Evolutionary conservation across 2,888 invertebrate genomes (phyloP).

Genomic region (Peribatodes rhomboidaria): DNA sequence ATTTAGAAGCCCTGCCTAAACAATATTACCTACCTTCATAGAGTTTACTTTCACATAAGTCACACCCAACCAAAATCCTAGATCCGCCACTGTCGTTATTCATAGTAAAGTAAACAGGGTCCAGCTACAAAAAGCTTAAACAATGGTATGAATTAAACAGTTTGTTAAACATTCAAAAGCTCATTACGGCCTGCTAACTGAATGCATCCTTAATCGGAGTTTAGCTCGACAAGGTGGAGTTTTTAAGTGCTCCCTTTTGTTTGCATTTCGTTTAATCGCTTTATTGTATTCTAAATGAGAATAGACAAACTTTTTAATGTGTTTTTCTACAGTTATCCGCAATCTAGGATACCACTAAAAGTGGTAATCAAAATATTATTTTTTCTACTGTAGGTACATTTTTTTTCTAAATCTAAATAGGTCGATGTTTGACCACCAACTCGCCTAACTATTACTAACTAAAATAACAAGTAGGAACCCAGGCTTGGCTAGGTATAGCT

Average conservation of each 20-base stretch:
- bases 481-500: too few relatives aligned
- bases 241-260: constrained; percentile 62
- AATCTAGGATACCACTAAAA: background rate
- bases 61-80: too few relatives aligned
- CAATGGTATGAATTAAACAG: constrained; percentile 29
- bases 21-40: too few relatives aligned
- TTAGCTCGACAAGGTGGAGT: constrained; percentile 52
- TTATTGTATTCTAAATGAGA: constrained; percentile 26
- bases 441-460: too few relatives aligned
- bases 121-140: constrained; percentile 8
- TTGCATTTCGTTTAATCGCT: constrained; percentile 47
- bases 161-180: constrained; percentile 40
- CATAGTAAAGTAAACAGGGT: constrained; percentile 3
- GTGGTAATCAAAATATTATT: background rate
- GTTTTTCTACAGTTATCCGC: constrained; percentile 2
- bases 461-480: too few relatives aligned
- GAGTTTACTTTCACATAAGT: too few relatives aligned
- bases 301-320: constrained; percentile 22
- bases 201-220: constrained; percentile 57
- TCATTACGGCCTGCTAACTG: constrained; percentile 43
- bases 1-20: too few relatives aligned
- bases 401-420: too few relatives aligned
- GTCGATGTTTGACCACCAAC: too few relatives aligned
- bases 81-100: too few relatives aligned
- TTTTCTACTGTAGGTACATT: too few relatives aligned